Base-by-base conservation (phyloP, 1,140 invertebrate genomes). In the Euura lappo region DNA sequence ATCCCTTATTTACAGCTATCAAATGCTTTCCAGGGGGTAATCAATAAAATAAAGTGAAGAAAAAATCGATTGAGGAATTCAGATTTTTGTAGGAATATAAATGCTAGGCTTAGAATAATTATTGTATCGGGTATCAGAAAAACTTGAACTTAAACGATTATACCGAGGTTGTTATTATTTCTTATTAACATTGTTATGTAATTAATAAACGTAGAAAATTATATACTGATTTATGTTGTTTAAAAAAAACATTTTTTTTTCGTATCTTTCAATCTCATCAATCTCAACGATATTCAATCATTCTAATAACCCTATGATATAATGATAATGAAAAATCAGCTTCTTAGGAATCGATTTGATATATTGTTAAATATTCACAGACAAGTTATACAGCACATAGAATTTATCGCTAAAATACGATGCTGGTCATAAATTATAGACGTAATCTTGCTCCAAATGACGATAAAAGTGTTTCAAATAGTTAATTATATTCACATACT, bases 281-380 rank as follows among this genome's bases (percentile, higher is more conserved):
- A 28, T 28, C 28, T 28, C 28, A 28, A 28, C 28, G 28, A 28
- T 28, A 28, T 28, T 28, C 28, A 28, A 28, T 28, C 28, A 28
- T 28, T 28, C 28, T n/a, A n/a, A n/a, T n/a, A n/a, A n/a, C 2
- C 5, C 8, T 60, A 60, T 10, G 51, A 60, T 6, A 60, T 60
- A 5, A 60, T 60, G 8, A 60, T n/a, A n/a, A 60, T 60, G 8
- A 60, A n/a, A n/a, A 60, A 60, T 5, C 8, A 60, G 51, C 51
- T 60, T 2, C n/a, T 2, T 60, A 60, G 51, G 51, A 60, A 60
- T 60, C n/a, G 51, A 60, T 68, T 68, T 67, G 45, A 45, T 69
- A 44, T 46, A 46, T 45, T 74, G 71, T 43, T 71, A 69, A 68
- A 76, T 76, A 72, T 76, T 73, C 69, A 76, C 72, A 71, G 70